Percentiles rank a stretch among this genome's conserved stretches.
Conservation (phyloP, 2,888 invertebrate species). For the Allygus modestus region DNA sequence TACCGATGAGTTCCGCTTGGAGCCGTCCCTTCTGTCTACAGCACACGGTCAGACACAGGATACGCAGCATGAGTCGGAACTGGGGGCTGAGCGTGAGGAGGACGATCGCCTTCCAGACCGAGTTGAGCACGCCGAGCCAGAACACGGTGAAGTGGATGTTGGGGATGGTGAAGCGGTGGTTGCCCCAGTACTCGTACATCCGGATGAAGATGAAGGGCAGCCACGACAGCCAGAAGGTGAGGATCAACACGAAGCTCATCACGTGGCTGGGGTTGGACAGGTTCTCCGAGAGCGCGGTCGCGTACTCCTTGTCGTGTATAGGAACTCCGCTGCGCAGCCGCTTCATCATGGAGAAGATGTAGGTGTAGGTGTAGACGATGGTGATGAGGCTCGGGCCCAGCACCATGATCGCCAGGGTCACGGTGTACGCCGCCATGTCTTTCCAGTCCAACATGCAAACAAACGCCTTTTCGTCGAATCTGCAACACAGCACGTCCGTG, state of each 20-base stretch:
- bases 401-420: constrained; percentile 93
- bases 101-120: constrained; percentile 96
- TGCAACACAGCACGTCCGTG: constrained; percentile 68
- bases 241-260: constrained; percentile 95
- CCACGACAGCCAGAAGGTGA: constrained; percentile 96
- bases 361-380: constrained; percentile 95
- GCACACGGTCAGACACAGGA: constrained; percentile 92
- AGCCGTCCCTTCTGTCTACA: constrained; percentile 90
- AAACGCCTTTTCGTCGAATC: constrained; percentile 91
- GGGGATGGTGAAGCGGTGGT: constrained; percentile 74
- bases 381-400: constrained; percentile 97
- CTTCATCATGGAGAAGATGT: constrained; percentile 96
- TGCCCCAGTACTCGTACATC: constrained; percentile 80
- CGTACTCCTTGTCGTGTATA: constrained; percentile 95
- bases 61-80: constrained; percentile 92
- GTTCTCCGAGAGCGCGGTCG: constrained; percentile 93
- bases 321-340: constrained; percentile 89
- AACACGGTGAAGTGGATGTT: constrained; percentile 94
- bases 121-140: constrained; percentile 97
- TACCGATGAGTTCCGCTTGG: constrained; percentile 90
- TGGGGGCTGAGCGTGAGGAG: constrained; percentile 94
- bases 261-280: constrained; percentile 96
- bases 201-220: constrained; percentile 92
- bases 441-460: constrained; percentile 98
- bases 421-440: constrained; percentile 96